A percentile compares a stretch with the other conserved stretches of the same genome.
These are phyloP conservation scores for Drosophila dives DNA, from an alignment of 2,888 invertebrate genomes.

Conservation along the genomic window DNA sequence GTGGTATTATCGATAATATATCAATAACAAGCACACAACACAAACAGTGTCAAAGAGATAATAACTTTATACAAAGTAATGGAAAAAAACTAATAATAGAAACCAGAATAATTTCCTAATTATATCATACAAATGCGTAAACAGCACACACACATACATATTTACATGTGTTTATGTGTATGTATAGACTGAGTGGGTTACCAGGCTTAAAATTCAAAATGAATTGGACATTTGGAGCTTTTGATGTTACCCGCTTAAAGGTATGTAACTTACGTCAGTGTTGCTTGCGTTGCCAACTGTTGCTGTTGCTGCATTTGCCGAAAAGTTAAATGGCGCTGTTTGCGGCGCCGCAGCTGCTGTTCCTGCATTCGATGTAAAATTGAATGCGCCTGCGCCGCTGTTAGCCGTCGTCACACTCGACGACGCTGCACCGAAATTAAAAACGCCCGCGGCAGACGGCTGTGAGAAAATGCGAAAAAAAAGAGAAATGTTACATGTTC, in stretches of 20 bases:
- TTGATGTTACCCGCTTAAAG: background rate
- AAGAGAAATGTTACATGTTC: background rate
- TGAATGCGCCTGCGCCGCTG: constrained; percentile 34
- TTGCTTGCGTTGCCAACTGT: constrained; percentile 7
- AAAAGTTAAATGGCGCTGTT: constrained; percentile 79
- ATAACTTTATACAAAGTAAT: constrained; percentile 30
- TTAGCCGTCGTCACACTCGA: constrained; percentile 1
- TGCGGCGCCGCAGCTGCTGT: constrained; percentile 32
- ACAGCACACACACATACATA: background rate
- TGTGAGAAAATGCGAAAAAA: background rate
- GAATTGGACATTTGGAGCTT: background rate
- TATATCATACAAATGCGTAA: background rate
- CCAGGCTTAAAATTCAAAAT: background rate
- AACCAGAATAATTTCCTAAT: constrained; percentile 11
- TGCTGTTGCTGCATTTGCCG: constrained; percentile 46
- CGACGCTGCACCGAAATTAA: constrained; percentile 39
- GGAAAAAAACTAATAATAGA: background rate
- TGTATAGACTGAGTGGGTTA: background rate
- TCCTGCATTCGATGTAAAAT: constrained; percentile 35
- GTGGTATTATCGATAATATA: constrained; percentile 29
- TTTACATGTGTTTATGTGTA: background rate
- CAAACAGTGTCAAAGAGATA: background rate
- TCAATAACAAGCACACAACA: constrained; percentile 12
- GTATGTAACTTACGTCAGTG: constrained; percentile 58
- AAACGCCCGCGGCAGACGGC: constrained; percentile 32